phyloP scores from a whole-genome alignment of 2,888 invertebrate species.

The Dilophus febrilis region DNA sequence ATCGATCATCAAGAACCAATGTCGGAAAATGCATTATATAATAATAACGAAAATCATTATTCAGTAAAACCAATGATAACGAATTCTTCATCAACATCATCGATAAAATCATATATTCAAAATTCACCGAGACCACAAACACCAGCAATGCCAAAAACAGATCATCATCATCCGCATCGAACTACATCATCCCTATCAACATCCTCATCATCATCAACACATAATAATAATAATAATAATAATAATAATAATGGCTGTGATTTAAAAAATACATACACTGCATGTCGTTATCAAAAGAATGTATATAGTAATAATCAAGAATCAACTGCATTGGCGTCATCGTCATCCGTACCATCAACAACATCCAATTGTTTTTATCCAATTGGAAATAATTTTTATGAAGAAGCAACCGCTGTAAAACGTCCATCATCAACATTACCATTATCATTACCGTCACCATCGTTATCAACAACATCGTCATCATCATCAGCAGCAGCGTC shows the following conservation, averaged over 20 bases:
- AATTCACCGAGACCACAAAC: neutral
- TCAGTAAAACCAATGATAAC: neutral
- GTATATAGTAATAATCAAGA: slow-evolving; percentile 1
- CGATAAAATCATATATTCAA: neutral
- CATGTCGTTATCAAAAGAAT: neutral
- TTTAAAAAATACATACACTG: neutral
- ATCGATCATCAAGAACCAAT: neutral
- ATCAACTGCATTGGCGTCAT: slow-evolving; percentile 2
- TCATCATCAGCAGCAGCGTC: slow-evolving; percentile 26
- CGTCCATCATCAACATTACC: slow-evolving; percentile 13
- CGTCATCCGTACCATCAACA: slow-evolving; percentile 1
- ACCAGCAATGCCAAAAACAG: slow-evolving; percentile 1
- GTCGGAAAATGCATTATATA: neutral
- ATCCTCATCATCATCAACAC: neutral
- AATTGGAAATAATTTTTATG: no score
- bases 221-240: no score
- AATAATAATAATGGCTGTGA: neutral
- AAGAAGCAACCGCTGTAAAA: no score
- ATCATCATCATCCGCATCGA: slow-evolving; percentile 9
- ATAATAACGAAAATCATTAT: neutral
- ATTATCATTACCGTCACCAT: slow-evolving; percentile 12
- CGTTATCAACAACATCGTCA: slow-evolving; percentile 15
- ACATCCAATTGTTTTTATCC: neutral
- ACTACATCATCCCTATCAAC: neutral
- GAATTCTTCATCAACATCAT: neutral